Evolutionary conservation across 2,113 vertebrate genomes (phyloP), one percentile per base, ranked within the genome.

Genomic region (Corydoras sp.): DNA sequence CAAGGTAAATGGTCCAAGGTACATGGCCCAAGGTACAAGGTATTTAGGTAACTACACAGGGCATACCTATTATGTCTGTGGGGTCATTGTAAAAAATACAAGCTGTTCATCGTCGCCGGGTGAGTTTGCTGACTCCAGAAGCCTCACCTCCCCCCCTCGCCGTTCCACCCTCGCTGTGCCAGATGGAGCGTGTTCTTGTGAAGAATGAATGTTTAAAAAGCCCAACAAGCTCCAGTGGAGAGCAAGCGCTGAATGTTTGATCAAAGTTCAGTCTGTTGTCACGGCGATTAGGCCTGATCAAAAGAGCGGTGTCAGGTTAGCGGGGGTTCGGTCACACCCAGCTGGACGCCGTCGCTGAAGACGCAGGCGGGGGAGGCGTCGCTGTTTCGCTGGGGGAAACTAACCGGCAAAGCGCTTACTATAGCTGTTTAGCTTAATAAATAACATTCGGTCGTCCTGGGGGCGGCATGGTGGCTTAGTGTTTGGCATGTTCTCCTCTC

Each of bases 251-350:
- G 31, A 64, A 79, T 58, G 58, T 81, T 77, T 80, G 62, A 76
- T 82, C 71, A 74, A 82, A 76, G 71, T 71, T 76, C 62, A 73
- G 58, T 6, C 65, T 68, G 69, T 74, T 77, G 77, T 78, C 58
- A 64, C 30, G n/a, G 29, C 69, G 78, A 78, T 81, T 75, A 76
- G 65, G 29, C n/a, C 11, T 14, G 67, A 66, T 74, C 67, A 74
- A 58, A 77, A 24, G 18, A 74, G 60, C 35, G 24, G 48, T 4
- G 56, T 4, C 18, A 70, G 62, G 59, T 56, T 11, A 50, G 58
- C 4, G 18, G 68, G 56, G 60, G 50, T 71, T 43, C 2, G 15
- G 55, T 43, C 69, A 63, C 35, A 61, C 61, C 58, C 31, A n/a
- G 29, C 43, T 9, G 13, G 64, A 53, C 56, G 14, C 13, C 2